Conservation (phyloP, 1,140 invertebrate genomes). For the Leucophenga varia region DNA sequence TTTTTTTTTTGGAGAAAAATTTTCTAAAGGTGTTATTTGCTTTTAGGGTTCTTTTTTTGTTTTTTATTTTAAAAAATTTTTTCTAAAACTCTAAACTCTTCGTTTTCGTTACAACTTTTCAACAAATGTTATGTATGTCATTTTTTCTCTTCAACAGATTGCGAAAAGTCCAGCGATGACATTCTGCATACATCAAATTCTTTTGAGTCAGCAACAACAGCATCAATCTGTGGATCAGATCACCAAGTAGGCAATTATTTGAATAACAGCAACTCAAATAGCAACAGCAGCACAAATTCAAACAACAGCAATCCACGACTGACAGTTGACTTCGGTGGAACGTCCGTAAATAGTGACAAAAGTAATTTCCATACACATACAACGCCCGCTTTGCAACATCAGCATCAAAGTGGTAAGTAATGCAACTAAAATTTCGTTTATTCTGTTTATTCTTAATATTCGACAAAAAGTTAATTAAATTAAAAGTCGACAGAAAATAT, state of each 20-base stretch:
- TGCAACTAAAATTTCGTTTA: neutral
- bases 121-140: too few species aligned
- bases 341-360: constrained; percentile 40
- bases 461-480: neutral
- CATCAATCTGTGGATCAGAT: constrained; percentile 72
- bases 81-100: too few species aligned
- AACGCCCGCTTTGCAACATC: constrained; percentile 33
- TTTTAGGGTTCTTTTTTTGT: too few species aligned
- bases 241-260: constrained; percentile 66
- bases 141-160: constrained; percentile 29
- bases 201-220: constrained; percentile 65
- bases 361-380: constrained; percentile 27
- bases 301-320: constrained; percentile 25
- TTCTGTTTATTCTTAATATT: neutral
- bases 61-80: too few species aligned
- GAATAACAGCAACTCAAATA: constrained; percentile 51
- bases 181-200: constrained; percentile 62
- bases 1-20: too few species aligned
- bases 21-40: too few species aligned
- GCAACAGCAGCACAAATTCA: constrained; percentile 6
- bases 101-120: too few species aligned
- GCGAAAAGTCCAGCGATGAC: constrained; percentile 63
- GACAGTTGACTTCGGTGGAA: constrained; percentile 36
- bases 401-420: constrained; percentile 39
- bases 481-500: neutral